Percentiles rank a stretch among this genome's conserved stretches.
Evolutionary conservation across 1,140 invertebrate genomes (phyloP).

Genomic region (Paraescarpia echinospica): DNA sequence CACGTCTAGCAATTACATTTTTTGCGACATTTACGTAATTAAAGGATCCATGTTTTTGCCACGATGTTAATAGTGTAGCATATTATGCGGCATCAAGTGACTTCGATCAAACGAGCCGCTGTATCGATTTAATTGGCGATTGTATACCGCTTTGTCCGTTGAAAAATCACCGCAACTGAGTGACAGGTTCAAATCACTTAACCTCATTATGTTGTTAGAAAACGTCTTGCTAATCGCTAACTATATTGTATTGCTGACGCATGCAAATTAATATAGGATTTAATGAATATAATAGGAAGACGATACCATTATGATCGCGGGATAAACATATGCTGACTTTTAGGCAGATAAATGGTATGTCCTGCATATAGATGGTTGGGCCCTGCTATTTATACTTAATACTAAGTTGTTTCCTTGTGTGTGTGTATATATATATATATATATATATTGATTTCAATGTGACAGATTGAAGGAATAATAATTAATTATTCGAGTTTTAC

Average conservation of each 20-base stretch:
- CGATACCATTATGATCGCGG: background rate
- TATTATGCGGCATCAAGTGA: background rate
- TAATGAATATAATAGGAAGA: background rate
- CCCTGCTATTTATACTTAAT: too few relatives aligned
- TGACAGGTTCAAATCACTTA: background rate
- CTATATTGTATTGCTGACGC: background rate
- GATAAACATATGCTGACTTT: background rate
- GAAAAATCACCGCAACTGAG: background rate
- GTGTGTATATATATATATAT: background rate
- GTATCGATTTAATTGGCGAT: background rate
- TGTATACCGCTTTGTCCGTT: background rate
- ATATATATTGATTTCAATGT: background rate
- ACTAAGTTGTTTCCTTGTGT: background rate
- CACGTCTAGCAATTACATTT: background rate
- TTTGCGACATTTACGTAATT: background rate
- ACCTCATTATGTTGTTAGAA: background rate
- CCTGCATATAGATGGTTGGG: background rate
- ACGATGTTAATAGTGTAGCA: background rate
- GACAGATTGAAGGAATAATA: background rate
- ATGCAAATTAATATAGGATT: background rate
- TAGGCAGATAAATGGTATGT: background rate
- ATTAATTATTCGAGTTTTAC: background rate
- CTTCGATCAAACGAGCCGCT: background rate
- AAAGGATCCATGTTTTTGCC: background rate
- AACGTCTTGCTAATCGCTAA: background rate